These are phyloP conservation scores for Sicus ferrugineus DNA, from an alignment of 2,888 invertebrate species.

Conservation along the genomic window DNA sequence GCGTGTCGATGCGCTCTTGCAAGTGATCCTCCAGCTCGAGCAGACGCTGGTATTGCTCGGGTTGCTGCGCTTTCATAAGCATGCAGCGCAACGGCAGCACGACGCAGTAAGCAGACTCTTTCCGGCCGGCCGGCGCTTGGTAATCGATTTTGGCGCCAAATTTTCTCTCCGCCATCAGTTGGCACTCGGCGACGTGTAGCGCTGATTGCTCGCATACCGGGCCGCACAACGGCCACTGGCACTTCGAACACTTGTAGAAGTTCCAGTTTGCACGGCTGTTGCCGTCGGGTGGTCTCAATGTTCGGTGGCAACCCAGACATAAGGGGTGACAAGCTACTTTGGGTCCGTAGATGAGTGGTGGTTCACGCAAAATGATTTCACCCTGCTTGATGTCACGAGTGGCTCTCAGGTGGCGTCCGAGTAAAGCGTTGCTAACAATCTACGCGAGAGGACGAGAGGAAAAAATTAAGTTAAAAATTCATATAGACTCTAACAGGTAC, in stretches of 20 bases:
- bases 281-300: slow-evolving; percentile 52
- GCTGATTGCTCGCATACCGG: slow-evolving; percentile 68
- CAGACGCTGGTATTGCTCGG: slow-evolving; percentile 58
- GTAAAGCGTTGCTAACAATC: slow-evolving; percentile 66
- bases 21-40: slow-evolving; percentile 66
- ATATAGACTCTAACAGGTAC: no score
- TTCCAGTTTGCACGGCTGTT: slow-evolving; percentile 56
- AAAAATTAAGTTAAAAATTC: no score
- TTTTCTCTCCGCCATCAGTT: slow-evolving; percentile 68
- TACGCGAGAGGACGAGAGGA: slow-evolving; percentile 63
- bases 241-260: slow-evolving; percentile 70
- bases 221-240: slow-evolving; percentile 77
- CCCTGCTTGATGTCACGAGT: slow-evolving; percentile 74
- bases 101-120: slow-evolving; percentile 73
- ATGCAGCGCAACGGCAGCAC: slow-evolving; percentile 74
- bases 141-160: slow-evolving; percentile 69
- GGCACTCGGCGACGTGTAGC: slow-evolving; percentile 71
- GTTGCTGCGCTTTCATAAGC: slow-evolving; percentile 68
- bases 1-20: slow-evolving; percentile 69
- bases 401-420: slow-evolving; percentile 73
- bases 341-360: slow-evolving; percentile 74
- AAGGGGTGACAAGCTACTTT: slow-evolving; percentile 70
- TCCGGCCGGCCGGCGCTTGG: slow-evolving; percentile 48
- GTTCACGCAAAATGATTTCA: slow-evolving; percentile 73
- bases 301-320: slow-evolving; percentile 72